Base-by-base conservation (phyloP, 1,140 invertebrate species). In the Pomacea maculata region DNA sequence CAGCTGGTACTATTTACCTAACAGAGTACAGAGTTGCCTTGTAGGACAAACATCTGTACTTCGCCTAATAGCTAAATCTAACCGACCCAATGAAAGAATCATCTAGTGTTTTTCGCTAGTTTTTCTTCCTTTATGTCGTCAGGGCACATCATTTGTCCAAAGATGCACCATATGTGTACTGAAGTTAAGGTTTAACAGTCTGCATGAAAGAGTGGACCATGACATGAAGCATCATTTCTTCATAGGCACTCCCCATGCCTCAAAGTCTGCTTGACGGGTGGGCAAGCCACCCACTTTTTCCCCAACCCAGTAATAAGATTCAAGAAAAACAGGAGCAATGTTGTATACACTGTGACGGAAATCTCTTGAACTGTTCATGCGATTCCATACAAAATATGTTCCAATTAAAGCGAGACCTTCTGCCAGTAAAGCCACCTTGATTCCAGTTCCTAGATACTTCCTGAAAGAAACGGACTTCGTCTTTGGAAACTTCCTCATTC, bases 241-340 rank as follows among this genome's bases (percentile, higher is more conserved):
- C 19, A 19, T 45, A n/a, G 29, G 21, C 63, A 77, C 15, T 6
- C 75, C 75, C 75, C 75, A 77, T 12, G 61, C 34, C 7, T 77
- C 61, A 52, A 67, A 77, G 63, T 77, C 75, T 17, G 21, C 14
- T 52, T 67, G 52, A 19, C 63, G 64, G 61, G 75, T 77, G 19
- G 63, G 75, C 5, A 65, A 61, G 25, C 45, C 54, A 52, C 75
- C 75, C 29, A 77, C 2, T 5, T 9, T 77, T 21, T 77, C 75
- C 21, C 75, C 75, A n/a, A 77, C 67, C 63, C 25, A 77, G 34
- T 77, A 77, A 19, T 77, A 77, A 15, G 75, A 77, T 67, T 77
- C 75, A 34, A 77, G 54, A 2, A 77, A 21, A 17, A 29, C n/a
- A 34, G 75, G 75, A 15, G 34, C 64, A 61, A 67, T 29, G 63